Evolutionary conservation across 2,113 vertebrate genomes (phyloP).

Genomic region (Perccottus glenii): DNA sequence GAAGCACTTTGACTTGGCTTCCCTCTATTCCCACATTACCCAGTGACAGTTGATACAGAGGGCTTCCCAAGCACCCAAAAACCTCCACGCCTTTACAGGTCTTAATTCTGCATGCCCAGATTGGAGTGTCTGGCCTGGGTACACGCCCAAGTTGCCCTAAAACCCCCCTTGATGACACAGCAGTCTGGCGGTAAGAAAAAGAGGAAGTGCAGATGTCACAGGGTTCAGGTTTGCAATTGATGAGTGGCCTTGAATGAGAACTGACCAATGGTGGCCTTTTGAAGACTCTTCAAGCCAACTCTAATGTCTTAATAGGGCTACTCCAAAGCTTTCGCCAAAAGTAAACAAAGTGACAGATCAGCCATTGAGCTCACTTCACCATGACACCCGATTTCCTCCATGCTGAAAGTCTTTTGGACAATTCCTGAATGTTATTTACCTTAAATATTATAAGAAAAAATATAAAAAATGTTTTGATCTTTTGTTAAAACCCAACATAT

Average conservation of each 20-base stretch:
- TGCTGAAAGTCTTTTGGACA: no score
- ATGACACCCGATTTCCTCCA: slow-evolving; percentile 47
- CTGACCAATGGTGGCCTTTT: no score
- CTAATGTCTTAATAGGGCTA: slow-evolving; percentile 39
- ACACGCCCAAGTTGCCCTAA: slow-evolving; percentile 2
- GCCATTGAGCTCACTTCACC: slow-evolving; percentile 19
- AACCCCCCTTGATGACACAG: slow-evolving; percentile 60
- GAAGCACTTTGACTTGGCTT: slow-evolving; percentile 68
- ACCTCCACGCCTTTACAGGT: slow-evolving; percentile 45
- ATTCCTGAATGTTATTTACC: no score
- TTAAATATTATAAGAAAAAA: no score
- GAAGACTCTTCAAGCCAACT: no score
- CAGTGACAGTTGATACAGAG: slow-evolving; percentile 56
- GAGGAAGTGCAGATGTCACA: slow-evolving; percentile 74
- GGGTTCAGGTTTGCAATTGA: slow-evolving; percentile 54
- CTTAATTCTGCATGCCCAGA: slow-evolving; percentile 60
- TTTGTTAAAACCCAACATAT: no score
- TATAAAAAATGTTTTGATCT: no score
- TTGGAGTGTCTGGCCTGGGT: slow-evolving; percentile 17
- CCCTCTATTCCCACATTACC: slow-evolving; percentile 64
- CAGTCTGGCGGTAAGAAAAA: slow-evolving; percentile 39
- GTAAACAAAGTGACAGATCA: slow-evolving; percentile 48
- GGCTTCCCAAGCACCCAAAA: slow-evolving; percentile 33
- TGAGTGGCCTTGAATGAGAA: slow-evolving; percentile 62
- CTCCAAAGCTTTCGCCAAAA: slow-evolving; percentile 42